Percentiles rank a stretch among this genome's conserved stretches.
Evolutionary conservation across 2,113 vertebrate species (phyloP).

Genomic region (Grallaria varia): DNA sequence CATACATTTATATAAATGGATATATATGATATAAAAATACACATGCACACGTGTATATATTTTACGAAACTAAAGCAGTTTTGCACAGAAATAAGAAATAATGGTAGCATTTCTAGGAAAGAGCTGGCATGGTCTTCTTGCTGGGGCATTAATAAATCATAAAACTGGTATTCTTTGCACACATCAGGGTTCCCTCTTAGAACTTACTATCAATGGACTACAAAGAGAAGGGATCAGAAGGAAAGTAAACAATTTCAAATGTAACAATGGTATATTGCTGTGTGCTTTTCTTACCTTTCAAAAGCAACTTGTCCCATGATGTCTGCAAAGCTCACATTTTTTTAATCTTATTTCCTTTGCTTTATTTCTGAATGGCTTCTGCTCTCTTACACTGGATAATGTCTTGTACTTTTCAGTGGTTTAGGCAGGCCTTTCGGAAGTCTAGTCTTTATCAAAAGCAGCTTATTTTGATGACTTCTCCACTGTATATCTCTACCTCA

Average conservation of each 20-base stretch:
- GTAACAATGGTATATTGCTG: neutral
- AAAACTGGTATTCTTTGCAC: constrained; percentile 6
- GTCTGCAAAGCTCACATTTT: neutral
- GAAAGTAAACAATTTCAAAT: constrained; percentile 18
- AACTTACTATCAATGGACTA: constrained; percentile 14
- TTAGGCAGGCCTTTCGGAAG: neutral
- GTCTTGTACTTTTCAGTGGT: neutral
- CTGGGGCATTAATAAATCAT: constrained; percentile 57
- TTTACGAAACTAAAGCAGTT: neutral
- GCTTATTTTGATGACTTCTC: neutral
- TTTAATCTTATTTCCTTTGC: neutral
- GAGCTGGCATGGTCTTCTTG: neutral
- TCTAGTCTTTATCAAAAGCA: neutral
- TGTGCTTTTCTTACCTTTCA: neutral
- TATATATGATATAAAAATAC: neutral
- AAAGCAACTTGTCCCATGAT: neutral
- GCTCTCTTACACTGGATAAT: neutral
- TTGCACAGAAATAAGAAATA: neutral
- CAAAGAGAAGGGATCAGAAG: constrained; percentile 49
- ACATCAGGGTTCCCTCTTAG: constrained; percentile 43
- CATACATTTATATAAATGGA: neutral
- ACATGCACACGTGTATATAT: neutral
- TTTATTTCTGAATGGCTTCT: neutral
- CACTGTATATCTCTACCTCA: neutral
- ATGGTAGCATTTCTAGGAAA: neutral